Evolutionary conservation across 53 echinoderm and acorn worm genomes (phyloP).

Genomic region (Henricia sp.): DNA sequence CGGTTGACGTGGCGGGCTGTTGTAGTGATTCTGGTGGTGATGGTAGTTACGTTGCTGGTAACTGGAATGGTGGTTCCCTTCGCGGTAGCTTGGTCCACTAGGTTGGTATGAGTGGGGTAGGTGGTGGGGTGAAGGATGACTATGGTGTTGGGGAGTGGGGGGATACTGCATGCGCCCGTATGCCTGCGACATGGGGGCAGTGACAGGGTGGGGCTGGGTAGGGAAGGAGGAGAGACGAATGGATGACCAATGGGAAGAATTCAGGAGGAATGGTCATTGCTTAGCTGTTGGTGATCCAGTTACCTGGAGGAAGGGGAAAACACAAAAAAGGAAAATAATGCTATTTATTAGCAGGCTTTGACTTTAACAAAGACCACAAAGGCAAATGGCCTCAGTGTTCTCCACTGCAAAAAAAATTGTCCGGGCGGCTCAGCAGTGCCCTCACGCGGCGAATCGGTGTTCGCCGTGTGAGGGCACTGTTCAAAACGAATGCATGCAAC

Average conservation of each 20-base stretch:
- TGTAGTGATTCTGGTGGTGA: conserved; percentile 60
- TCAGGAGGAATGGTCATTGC: conserved; percentile 53
- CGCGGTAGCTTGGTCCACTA: conserved; percentile 33
- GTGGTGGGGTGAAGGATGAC: conserved; percentile 23
- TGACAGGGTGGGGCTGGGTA: conserved; percentile 6
- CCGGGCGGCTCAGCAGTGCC: too few relatives aligned
- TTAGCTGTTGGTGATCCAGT: conserved; percentile 31
- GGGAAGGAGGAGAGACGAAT: conserved; percentile 29
- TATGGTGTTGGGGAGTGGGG: conserved; percentile 48
- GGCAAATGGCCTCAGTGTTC: too few relatives aligned
- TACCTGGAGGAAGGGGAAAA: conserved; percentile 8
- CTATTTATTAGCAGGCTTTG: too few relatives aligned
- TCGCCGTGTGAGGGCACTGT: too few relatives aligned
- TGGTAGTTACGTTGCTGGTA: conserved; percentile 44
- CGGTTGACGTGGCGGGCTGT: background rate
- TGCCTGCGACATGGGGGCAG: conserved; percentile 84
- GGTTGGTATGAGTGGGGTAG: background rate
- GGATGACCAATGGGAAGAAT: conserved; percentile 49
- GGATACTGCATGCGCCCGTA: conserved; percentile 91
- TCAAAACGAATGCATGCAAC: too few relatives aligned
- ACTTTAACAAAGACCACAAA: too few relatives aligned
- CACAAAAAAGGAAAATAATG: background rate
- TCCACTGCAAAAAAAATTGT: too few relatives aligned
- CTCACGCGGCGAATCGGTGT: too few relatives aligned
- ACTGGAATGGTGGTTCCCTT: conserved; percentile 33